Conservation (phyloP, 2,797 vertebrate genomes). For the Etheostoma perlongum region DNA sequence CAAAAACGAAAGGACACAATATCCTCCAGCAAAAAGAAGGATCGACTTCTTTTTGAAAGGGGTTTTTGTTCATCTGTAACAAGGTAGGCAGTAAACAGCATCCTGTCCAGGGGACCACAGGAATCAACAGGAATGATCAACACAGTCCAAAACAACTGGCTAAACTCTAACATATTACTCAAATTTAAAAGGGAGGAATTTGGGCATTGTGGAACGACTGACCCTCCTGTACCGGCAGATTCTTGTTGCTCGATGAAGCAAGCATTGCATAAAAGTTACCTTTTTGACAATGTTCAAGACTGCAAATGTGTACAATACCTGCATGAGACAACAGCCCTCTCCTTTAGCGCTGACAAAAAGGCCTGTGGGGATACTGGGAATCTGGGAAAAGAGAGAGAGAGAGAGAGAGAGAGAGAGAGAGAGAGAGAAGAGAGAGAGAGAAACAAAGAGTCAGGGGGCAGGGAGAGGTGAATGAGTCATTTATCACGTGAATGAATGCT, state of each 20-base stretch:
- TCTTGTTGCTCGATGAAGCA: conserved; percentile 36
- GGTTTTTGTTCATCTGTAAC: conserved; percentile 65
- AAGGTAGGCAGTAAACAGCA: conserved; percentile 61
- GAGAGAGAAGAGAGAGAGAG: conserved; percentile 11
- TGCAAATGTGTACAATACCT: conserved; percentile 84
- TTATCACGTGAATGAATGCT: conserved; percentile 75
- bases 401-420: neutral
- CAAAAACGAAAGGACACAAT: conserved; percentile 10
- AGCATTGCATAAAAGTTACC: conserved; percentile 30
- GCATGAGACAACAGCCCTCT: conserved; percentile 96
- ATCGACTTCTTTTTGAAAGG: conserved; percentile 52
- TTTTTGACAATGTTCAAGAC: conserved; percentile 35
- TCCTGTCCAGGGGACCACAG: conserved; percentile 56
- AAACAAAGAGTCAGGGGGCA: conserved; percentile 68
- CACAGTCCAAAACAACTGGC: conserved; percentile 62
- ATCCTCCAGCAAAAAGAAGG: neutral
- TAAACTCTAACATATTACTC: conserved; percentile 76
- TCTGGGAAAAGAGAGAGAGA: conserved; percentile 78
- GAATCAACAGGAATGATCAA: conserved; percentile 66
- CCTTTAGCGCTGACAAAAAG: conserved; percentile 96
- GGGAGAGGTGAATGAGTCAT: conserved; percentile 70
- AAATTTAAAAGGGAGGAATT: conserved; percentile 67
- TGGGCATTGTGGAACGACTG: conserved; percentile 43
- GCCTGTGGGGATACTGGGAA: conserved; percentile 94
- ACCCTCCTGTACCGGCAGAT: conserved; percentile 42